A percentile compares a stretch with the other conserved stretches of the same genome.
Evolutionary conservation across 2,113 vertebrate genomes (phyloP).

Genomic region (Epinephelus fuscoguttatus): DNA sequence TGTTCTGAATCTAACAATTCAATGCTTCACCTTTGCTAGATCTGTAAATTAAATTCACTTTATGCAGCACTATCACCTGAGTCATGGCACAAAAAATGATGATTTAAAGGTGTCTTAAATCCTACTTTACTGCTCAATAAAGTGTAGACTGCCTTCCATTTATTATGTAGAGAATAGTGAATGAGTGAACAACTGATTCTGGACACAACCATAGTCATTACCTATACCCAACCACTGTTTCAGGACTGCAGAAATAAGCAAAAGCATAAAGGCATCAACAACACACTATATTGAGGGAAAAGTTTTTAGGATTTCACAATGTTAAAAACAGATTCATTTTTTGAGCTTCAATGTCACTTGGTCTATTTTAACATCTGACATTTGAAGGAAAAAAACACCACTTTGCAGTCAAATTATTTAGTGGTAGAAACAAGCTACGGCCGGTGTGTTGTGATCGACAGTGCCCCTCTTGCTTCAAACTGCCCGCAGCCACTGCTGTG

Average conservation of each 20-base stretch:
- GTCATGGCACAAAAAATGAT: not conserved
- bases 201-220: not conserved
- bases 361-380: constrained; percentile 25
- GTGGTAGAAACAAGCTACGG: constrained; percentile 21
- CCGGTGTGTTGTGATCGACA: constrained; percentile 37
- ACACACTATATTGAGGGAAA: not conserved
- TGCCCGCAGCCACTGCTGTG: constrained; percentile 49
- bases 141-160: not conserved
- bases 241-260: not conserved
- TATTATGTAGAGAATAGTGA: not conserved
- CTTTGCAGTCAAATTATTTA: constrained; percentile 28
- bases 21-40: not conserved
- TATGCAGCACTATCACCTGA: not conserved
- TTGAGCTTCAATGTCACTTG: not conserved
- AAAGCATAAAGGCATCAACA: not conserved
- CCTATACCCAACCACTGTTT: not conserved
- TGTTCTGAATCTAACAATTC: not conserved
- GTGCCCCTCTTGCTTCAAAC: constrained; percentile 26
- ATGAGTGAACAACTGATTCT: not conserved
- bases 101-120: not conserved
- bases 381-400: constrained; percentile 35
- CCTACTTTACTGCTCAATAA: not conserved
- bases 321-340: constrained; percentile 14
- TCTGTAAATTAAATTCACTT: not conserved
- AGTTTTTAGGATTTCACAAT: not conserved